These are phyloP conservation scores for Drosophila affinis DNA, from an alignment of 2,888 invertebrate genomes.

Conservation along the genomic window DNA sequence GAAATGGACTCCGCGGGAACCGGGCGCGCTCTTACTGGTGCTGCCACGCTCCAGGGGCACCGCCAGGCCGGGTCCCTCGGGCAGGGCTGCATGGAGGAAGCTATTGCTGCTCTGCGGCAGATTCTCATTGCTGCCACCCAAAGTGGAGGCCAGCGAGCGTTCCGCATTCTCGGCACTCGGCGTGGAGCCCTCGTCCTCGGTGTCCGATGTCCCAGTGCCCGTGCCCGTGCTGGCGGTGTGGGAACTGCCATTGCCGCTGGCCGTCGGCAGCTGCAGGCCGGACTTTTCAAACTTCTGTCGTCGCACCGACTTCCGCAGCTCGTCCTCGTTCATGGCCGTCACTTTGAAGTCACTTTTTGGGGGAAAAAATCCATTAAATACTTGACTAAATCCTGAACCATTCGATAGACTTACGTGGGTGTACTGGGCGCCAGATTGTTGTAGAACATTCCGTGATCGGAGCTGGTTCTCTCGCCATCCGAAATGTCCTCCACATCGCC, in stretches of 20 bases:
- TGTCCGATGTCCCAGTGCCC: conserved; percentile 89
- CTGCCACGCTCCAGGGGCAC: conserved; percentile 81
- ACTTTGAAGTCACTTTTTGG: conserved; percentile 91
- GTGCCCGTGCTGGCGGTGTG: conserved; percentile 85
- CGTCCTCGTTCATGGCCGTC: conserved; percentile 94
- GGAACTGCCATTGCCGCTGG: conserved; percentile 83
- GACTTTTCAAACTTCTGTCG: conserved; percentile 87
- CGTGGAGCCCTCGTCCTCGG: conserved; percentile 90
- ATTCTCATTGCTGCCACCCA: conserved; percentile 90
- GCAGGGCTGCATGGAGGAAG: conserved; percentile 83
- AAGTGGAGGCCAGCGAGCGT: conserved; percentile 86
- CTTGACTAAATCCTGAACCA: not conserved
- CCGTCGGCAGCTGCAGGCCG: conserved; percentile 78
- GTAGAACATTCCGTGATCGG: conserved; percentile 90
- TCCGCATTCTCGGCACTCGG: conserved; percentile 93
- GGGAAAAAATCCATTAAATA: not conserved
- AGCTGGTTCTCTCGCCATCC: conserved; percentile 91
- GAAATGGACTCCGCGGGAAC: not conserved
- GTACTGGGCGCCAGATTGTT: conserved; percentile 85
- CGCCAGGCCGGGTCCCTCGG: conserved; percentile 82
- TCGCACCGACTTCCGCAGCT: conserved; percentile 90
- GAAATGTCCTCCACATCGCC: conserved; percentile 94
- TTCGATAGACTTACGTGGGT: conserved; percentile 81
- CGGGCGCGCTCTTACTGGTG: conserved; percentile 70
- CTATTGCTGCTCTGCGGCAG: conserved; percentile 81